Conservation (phyloP, 2,113 vertebrate species). For the Rhadina sibilatrix region DNA sequence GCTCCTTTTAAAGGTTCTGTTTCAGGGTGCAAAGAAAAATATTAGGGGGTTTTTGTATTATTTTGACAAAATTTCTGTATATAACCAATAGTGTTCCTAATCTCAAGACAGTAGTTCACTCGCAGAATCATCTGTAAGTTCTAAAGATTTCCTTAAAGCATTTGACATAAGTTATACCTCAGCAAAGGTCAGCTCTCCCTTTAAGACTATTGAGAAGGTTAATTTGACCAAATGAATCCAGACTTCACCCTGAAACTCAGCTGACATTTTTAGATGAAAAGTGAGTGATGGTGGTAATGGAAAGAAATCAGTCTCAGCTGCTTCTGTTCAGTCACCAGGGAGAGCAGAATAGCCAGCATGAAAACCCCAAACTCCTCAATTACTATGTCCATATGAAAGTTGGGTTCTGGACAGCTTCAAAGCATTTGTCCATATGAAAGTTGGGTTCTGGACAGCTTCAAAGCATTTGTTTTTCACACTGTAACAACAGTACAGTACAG, state of each 20-base stretch:
- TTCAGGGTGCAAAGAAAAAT: not conserved
- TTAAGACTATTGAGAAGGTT: slow-evolving; percentile 45
- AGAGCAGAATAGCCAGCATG: not conserved
- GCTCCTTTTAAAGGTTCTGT: not conserved
- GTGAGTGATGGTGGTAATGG: not conserved
- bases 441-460: not conserved
- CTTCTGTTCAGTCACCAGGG: not conserved
- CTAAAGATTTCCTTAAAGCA: not conserved
- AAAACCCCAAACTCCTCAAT: not conserved
- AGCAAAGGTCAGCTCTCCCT: slow-evolving; percentile 27
- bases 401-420: not conserved
- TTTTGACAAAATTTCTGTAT: not conserved
- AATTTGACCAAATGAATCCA: slow-evolving; percentile 53
- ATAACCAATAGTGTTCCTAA: not conserved
- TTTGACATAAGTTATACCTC: not conserved
- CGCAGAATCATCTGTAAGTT: not conserved
- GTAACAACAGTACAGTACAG: not conserved
- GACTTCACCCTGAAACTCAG: slow-evolving; percentile 20
- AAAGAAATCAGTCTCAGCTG: not conserved
- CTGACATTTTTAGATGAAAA: slow-evolving; percentile 55
- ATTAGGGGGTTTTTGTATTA: accelerated
- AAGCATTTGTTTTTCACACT: not conserved
- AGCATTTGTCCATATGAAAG: not conserved
- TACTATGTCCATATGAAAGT: not conserved
- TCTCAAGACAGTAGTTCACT: not conserved